Evolutionary conservation across 2,888 invertebrate species (phyloP).

Genomic region (Schizaphis graminum): DNA sequence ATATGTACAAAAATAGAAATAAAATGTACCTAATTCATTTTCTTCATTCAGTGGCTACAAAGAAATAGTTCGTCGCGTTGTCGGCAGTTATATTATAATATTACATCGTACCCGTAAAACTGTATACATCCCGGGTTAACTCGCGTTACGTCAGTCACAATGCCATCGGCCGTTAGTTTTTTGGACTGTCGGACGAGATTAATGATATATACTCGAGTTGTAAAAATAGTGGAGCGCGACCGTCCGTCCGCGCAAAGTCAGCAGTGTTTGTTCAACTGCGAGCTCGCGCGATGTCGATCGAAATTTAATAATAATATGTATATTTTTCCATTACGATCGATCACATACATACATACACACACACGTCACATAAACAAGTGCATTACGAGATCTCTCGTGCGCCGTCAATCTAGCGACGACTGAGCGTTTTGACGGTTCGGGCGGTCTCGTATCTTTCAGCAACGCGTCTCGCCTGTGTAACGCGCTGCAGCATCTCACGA

Average conservation of each 20-base stretch:
- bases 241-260: neutral
- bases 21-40: neutral
- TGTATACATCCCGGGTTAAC: neutral
- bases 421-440: slow-evolving; percentile 20
- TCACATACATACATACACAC: neutral
- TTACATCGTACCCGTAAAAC: neutral
- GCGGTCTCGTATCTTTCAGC: slow-evolving; percentile 38
- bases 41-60: neutral
- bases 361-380: neutral
- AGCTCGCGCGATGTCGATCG: neutral
- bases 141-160: neutral
- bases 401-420: neutral
- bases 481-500: slow-evolving; percentile 25
- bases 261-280: slow-evolving; percentile 42
- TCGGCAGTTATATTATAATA: neutral
- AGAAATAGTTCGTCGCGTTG: neutral
- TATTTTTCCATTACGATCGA: slow-evolving; percentile 11
- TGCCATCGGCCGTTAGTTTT: neutral
- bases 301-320: slow-evolving; percentile 4
- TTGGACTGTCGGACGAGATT: slow-evolving; percentile 19
- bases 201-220: neutral
- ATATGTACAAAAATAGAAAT: neutral
- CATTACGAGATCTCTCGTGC: neutral
- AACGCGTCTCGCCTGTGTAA: neutral
- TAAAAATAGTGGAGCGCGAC: neutral